Conservation (phyloP, 2,113 vertebrate species). For the Chelonoidis abingdonii region DNA sequence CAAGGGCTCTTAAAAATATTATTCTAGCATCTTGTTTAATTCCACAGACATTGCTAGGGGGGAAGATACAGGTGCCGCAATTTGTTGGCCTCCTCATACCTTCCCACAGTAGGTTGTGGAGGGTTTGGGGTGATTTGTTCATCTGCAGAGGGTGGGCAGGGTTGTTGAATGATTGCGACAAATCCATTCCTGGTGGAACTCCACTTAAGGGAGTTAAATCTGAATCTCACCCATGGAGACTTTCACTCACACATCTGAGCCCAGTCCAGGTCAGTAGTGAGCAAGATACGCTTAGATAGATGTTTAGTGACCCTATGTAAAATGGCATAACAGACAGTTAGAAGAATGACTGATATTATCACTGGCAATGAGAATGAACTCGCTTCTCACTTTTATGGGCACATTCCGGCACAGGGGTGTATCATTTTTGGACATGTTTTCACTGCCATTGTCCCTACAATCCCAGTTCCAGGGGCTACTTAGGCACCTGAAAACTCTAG, state of each 20-base stretch:
- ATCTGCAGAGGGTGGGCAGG: not conserved
- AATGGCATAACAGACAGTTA: not conserved
- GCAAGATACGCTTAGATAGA: not conserved
- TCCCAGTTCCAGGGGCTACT: not conserved
- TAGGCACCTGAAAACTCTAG: too few relatives aligned
- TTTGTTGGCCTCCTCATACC: not conserved
- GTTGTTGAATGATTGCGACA: not conserved
- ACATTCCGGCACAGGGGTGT: fast-evolving
- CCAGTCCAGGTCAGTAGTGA: not conserved
- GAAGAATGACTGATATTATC: fast-evolving
- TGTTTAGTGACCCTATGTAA: not conserved
- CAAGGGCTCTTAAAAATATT: slow-evolving; percentile 24
- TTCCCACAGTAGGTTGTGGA: not conserved
- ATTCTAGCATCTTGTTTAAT: slow-evolving; percentile 56
- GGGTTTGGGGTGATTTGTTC: not conserved
- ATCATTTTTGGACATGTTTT: not conserved
- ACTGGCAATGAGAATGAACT: not conserved
- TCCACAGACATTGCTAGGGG: slow-evolving; percentile 18
- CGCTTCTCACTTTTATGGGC: not conserved
- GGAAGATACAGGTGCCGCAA: not conserved
- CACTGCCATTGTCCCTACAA: fast-evolving
- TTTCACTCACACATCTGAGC: not conserved
- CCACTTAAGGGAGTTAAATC: not conserved
- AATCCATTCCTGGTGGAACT: slow-evolving; percentile 7
- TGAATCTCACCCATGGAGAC: not conserved